Conservation (phyloP, 2,888 invertebrate genomes). For the Agapetus fuscipes region DNA sequence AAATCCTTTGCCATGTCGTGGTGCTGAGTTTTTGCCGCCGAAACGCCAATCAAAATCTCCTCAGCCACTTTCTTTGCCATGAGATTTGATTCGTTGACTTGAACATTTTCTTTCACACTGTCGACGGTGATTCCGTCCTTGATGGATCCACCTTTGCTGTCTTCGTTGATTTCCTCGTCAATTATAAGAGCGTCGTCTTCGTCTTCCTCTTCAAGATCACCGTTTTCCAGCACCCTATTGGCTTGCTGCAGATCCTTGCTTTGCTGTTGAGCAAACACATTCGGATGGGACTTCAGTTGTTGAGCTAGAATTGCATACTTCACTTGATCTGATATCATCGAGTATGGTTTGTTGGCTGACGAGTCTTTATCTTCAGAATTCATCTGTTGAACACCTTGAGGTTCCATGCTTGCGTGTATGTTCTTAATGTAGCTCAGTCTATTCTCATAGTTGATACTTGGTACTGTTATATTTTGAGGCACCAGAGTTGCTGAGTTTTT, state of each 20-base stretch:
- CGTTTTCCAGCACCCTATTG: slow-evolving; percentile 44
- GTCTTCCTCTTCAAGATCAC: slow-evolving; percentile 54
- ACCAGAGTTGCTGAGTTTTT: slow-evolving; percentile 24
- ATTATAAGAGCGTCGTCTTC: slow-evolving; percentile 59
- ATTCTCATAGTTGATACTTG: slow-evolving; percentile 14
- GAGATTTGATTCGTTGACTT: slow-evolving; percentile 29
- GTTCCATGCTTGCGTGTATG: slow-evolving; percentile 4
- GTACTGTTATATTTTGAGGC: slow-evolving; percentile 20
- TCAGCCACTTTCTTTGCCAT: slow-evolving; percentile 47
- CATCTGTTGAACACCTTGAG: background rate
- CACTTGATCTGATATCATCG: slow-evolving; percentile 50
- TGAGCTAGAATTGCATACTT: slow-evolving; percentile 72
- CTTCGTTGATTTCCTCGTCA: slow-evolving; percentile 48
- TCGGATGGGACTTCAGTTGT: slow-evolving; percentile 54
- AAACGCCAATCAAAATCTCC: slow-evolving; percentile 46
- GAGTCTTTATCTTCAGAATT: slow-evolving; percentile 6
- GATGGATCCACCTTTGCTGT: slow-evolving; percentile 23
- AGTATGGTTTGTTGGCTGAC: slow-evolving; percentile 8
- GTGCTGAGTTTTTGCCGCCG: slow-evolving; percentile 30
- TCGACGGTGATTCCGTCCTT: slow-evolving; percentile 12
- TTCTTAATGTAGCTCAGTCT: slow-evolving; percentile 16
- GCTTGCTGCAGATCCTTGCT: slow-evolving; percentile 29
- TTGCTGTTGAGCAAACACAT: slow-evolving; percentile 24
- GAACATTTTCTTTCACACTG: background rate
- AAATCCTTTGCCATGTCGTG: slow-evolving; percentile 42